These are phyloP conservation scores for Lathronympha strigana DNA, from an alignment of 2,888 invertebrate genomes.

Conservation along the genomic window DNA sequence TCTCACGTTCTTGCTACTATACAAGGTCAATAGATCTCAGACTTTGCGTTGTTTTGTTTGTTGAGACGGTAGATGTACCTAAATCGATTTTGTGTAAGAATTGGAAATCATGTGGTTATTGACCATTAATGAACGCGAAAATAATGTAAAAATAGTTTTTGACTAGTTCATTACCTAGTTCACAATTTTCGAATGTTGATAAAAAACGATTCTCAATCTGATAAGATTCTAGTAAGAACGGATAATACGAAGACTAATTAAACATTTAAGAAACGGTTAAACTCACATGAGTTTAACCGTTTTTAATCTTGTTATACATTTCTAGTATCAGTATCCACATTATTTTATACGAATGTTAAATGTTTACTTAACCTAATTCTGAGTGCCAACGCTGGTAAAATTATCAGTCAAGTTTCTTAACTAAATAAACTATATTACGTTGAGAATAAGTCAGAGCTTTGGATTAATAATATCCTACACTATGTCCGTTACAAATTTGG, in stretches of 20 bases:
- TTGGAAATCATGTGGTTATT: not conserved
- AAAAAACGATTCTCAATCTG: not conserved
- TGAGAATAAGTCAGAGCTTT: not conserved
- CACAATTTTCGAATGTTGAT: not conserved
- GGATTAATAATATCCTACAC: not conserved
- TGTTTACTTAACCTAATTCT: conserved; percentile 20
- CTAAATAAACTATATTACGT: not conserved
- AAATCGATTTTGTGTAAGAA: not conserved
- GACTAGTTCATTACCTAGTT: too few relatives aligned
- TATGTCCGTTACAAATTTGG: conserved; percentile 26
- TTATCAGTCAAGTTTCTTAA: conserved; percentile 17
- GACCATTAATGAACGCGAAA: too few relatives aligned
- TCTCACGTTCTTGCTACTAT: conserved; percentile 39
- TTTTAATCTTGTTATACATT: not conserved
- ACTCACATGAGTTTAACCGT: not conserved
- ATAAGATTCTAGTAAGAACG: conserved; percentile 5
- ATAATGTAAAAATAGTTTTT: too few relatives aligned
- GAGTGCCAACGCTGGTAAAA: not conserved
- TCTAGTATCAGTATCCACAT: not conserved
- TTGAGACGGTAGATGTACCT: not conserved
- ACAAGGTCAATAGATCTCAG: conserved; percentile 37
- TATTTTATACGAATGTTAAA: too few relatives aligned
- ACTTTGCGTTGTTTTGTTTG: conserved; percentile 11
- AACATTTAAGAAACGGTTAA: too few relatives aligned
- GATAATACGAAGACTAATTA: not conserved